Evolutionary conservation across 1,140 invertebrate species (phyloP).

Genomic region (Drosophila varians): DNA sequence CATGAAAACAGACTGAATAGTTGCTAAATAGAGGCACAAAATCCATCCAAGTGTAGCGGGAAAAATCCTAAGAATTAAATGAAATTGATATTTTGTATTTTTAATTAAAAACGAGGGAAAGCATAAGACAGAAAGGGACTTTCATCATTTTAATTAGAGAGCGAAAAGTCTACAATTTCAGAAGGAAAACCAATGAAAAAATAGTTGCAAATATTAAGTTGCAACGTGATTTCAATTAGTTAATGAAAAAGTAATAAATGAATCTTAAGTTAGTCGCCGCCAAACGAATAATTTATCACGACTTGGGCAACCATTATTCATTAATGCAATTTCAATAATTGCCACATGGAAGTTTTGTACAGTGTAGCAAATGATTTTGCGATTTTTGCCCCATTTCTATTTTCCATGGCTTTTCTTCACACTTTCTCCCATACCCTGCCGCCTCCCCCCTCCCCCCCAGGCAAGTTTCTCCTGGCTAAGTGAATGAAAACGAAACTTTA

Average conservation of each 20-base stretch:
- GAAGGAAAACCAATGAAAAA: not conserved
- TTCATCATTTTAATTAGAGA: no score
- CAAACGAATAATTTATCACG: conserved; percentile 6
- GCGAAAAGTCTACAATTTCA: not conserved
- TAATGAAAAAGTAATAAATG: not conserved
- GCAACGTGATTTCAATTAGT: not conserved
- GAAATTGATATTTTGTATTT: not conserved
- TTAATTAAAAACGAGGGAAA: no score
- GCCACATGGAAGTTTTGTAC: not conserved
- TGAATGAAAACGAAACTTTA: conserved; percentile 80
- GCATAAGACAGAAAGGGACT: no score
- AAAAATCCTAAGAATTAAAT: not conserved
- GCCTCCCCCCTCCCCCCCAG: not conserved
- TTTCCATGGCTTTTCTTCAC: not conserved
- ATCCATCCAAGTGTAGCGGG: not conserved
- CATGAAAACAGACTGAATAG: not conserved
- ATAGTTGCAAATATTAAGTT: not conserved
- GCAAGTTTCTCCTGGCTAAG: conserved; percentile 43
- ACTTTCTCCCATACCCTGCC: not conserved
- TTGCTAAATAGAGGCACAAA: not conserved
- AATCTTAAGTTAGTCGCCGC: not conserved
- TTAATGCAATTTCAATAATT: not conserved
- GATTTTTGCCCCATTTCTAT: not conserved
- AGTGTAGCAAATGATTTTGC: conserved; percentile 32
- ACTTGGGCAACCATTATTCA: not conserved